Evolutionary conservation across 2,113 vertebrate species (phyloP).

Genomic region (Ellobius talpinus): DNA sequence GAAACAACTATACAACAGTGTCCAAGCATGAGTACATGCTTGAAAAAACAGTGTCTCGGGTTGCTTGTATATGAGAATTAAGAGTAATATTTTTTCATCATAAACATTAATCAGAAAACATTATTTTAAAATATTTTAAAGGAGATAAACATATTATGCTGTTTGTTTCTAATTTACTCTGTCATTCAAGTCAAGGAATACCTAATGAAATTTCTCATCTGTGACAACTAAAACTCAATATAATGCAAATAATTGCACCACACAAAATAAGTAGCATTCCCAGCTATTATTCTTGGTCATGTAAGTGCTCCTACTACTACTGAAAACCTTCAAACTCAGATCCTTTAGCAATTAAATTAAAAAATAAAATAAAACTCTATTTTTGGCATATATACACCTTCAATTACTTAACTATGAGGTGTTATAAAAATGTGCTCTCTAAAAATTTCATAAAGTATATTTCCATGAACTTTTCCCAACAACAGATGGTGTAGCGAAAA

Average conservation of each 20-base stretch:
- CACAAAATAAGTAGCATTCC: neutral
- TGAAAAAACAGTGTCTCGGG: neutral
- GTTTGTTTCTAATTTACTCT: neutral
- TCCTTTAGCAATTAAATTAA: neutral
- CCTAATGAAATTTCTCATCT: neutral
- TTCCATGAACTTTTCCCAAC: neutral
- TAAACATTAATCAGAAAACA: neutral
- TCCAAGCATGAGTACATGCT: neutral
- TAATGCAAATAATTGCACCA: neutral
- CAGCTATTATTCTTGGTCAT: neutral
- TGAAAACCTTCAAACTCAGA: neutral
- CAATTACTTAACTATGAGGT: neutral
- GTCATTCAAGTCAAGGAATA: neutral
- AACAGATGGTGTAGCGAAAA: conserved; percentile 42
- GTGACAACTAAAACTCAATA: neutral
- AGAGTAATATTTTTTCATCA: neutral
- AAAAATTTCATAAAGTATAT: neutral
- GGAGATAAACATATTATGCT: no score
- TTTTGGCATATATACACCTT: neutral
- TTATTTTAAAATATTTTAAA: neutral
- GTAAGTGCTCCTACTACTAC: neutral
- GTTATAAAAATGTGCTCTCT: neutral
- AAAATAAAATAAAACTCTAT: neutral
- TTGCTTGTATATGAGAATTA: neutral
- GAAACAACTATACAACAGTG: neutral